Evolutionary conservation across 2,888 invertebrate species (phyloP).

Genomic region (Zaprionus lineosus): DNA sequence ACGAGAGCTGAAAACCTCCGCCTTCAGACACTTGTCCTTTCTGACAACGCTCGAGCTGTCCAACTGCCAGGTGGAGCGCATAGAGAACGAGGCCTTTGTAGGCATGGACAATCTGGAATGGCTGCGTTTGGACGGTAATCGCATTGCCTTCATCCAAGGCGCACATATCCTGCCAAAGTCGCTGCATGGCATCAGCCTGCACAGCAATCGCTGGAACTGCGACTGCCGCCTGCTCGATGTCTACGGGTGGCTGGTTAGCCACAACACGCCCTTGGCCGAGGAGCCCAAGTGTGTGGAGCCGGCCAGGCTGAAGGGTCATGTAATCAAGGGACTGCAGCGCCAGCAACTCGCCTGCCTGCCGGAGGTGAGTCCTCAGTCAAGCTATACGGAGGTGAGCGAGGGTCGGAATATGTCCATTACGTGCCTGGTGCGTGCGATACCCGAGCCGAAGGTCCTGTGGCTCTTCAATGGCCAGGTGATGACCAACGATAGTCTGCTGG

Average conservation of each 20-base stretch:
- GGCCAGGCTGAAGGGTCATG: conserved; percentile 86
- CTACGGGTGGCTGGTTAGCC: conserved; percentile 90
- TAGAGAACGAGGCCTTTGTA: conserved; percentile 91
- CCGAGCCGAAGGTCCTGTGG: conserved; percentile 92
- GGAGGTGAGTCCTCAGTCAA: conserved; percentile 89
- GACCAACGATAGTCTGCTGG: conserved; percentile 89
- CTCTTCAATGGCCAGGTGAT: conserved; percentile 91
- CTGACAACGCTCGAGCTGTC: conserved; percentile 92
- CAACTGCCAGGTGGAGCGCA: conserved; percentile 89
- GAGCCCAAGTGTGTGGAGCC: conserved; percentile 91
- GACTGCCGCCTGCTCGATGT: conserved; percentile 91
- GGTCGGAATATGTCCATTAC: conserved; percentile 91
- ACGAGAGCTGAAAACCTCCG: conserved; percentile 87
- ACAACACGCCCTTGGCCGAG: conserved; percentile 89
- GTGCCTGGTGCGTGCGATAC: conserved; percentile 91
- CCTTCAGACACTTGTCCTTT: conserved; percentile 89
- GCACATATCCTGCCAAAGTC: conserved; percentile 89
- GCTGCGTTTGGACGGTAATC: conserved; percentile 92
- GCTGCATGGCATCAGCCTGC: conserved; percentile 90
- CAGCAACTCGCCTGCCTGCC: conserved; percentile 92
- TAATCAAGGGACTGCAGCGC: conserved; percentile 87
- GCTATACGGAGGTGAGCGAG: conserved; percentile 90
- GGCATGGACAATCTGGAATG: conserved; percentile 92
- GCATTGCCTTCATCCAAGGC: conserved; percentile 88
- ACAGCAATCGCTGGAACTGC: conserved; percentile 95